Base-by-base conservation (phyloP, 2,888 invertebrate genomes). In the Microlaimidae sp. region DNA sequence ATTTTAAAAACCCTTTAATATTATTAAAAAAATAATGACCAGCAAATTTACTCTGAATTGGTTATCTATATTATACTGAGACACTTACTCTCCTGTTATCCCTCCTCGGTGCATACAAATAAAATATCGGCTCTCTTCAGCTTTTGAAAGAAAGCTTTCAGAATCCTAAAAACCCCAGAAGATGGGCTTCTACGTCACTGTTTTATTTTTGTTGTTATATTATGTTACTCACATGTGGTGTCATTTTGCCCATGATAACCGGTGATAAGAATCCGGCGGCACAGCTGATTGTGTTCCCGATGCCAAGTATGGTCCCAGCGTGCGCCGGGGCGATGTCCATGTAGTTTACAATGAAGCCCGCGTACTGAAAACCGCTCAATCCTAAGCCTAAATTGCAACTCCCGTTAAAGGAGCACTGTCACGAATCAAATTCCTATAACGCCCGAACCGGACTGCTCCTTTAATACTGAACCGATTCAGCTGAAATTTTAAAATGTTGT, bases 211-310 rank as follows among this genome's bases (percentile, higher is more conserved):
- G 13, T n/a, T n/a, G 13, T 5, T 21, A n/a, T n/a, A n/a, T n/a
- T n/a, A 26, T 52, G 17, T 28, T 24, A 49, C 46, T 43, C 21
- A 56, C 56, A 26, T 56, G 25, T 5, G 51, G 51, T 5, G 65
- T 66, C 51, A 69, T 52, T 49, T 58, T 54, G 24, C 63, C 63
- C 52, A 65, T 66, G 32, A 65, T 57, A 21, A 60, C 54, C 26
- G 69, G 69, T 1, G 68, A 62, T 28, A 65, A 48, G 50, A 70
- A 63, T 49, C 69, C 69, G 25, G 72, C 71, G 3, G 71, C 53
- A 32, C 67, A 66, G n/a, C 65, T 62, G 26, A 69, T 50, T 2
- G 66, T 69, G 57, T 69, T 69, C 23, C 69, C 69, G 40, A 69
- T 61, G 43, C 69, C 69, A 54, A 54, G 54, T 24, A 66, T 59